Conservation (phyloP, 2,113 vertebrate genomes). For the Spheniscus mendiculus region DNA sequence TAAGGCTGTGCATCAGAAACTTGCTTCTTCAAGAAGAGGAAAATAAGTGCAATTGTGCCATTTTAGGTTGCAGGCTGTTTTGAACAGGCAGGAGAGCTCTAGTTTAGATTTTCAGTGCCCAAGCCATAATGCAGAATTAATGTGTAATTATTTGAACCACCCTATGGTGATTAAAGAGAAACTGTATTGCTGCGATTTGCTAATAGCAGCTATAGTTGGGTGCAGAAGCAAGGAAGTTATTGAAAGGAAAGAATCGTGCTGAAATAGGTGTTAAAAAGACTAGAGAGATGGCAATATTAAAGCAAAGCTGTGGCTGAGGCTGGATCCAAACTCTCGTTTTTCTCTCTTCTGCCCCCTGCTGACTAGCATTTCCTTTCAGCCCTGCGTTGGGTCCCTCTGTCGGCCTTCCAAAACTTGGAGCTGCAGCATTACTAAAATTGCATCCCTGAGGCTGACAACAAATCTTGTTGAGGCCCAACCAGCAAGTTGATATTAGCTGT, state of each 20-base stretch:
- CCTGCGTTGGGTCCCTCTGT: neutral
- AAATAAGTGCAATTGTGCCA: neutral
- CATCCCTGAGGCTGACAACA: neutral
- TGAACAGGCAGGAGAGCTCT: neutral
- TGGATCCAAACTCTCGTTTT: neutral
- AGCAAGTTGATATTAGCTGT: neutral
- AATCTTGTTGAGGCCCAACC: neutral
- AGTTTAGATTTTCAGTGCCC: neutral
- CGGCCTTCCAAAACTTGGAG: neutral
- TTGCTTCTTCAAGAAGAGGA: neutral
- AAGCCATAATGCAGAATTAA: neutral
- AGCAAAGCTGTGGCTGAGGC: neutral
- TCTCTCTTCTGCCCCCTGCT: neutral
- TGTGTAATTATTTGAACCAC: neutral
- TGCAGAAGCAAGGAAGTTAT: neutral
- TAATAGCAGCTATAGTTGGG: neutral
- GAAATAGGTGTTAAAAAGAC: neutral
- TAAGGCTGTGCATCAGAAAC: neutral
- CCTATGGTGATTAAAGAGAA: neutral
- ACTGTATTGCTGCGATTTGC: neutral
- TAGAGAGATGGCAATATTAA: neutral
- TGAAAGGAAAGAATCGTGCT: neutral
- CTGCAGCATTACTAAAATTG: conserved; percentile 14
- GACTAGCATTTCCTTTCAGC: neutral
- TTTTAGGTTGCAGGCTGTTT: neutral